Conservation (phyloP, 92 coral and sea anemone species). For the Epizoanthus stellaris region DNA sequence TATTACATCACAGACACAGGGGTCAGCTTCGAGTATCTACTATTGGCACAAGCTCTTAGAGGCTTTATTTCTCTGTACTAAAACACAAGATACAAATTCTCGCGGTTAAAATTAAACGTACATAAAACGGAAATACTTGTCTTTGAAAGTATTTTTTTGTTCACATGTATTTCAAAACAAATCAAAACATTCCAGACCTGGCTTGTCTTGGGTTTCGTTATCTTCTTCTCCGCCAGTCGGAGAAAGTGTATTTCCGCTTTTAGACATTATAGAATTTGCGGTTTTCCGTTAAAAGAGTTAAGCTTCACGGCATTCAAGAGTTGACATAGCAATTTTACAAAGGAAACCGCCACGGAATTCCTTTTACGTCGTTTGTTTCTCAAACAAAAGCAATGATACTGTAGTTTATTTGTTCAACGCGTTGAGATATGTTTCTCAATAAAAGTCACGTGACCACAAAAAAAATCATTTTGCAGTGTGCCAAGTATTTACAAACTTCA, state of each 20-base stretch:
- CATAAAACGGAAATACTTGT: too few relatives aligned
- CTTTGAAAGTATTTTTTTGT: too few relatives aligned
- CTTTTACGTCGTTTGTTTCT: neutral
- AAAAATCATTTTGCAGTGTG: neutral
- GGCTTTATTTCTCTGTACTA: neutral
- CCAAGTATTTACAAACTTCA: neutral
- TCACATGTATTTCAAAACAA: too few relatives aligned
- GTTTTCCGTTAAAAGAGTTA: constrained; percentile 13
- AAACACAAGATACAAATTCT: too few relatives aligned
- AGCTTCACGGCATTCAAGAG: neutral
- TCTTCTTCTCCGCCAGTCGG: neutral
- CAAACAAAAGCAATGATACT: neutral
- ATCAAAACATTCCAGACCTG: too few relatives aligned
- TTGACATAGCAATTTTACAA: constrained; percentile 3
- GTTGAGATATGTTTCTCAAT: too few relatives aligned
- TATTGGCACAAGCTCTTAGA: neutral
- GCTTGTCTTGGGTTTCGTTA: neutral
- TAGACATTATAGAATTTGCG: constrained; percentile 9
- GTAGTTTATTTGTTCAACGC: too few relatives aligned
- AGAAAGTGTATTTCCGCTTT: constrained; percentile 13
- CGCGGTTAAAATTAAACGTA: too few relatives aligned
- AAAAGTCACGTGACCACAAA: constrained; percentile 10
- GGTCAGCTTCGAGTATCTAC: neutral
- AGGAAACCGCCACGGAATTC: constrained; percentile 18
- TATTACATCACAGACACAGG: neutral